These are phyloP conservation scores for Aromia moschata DNA, from an alignment of 2,888 invertebrate species.

Conservation along the genomic window DNA sequence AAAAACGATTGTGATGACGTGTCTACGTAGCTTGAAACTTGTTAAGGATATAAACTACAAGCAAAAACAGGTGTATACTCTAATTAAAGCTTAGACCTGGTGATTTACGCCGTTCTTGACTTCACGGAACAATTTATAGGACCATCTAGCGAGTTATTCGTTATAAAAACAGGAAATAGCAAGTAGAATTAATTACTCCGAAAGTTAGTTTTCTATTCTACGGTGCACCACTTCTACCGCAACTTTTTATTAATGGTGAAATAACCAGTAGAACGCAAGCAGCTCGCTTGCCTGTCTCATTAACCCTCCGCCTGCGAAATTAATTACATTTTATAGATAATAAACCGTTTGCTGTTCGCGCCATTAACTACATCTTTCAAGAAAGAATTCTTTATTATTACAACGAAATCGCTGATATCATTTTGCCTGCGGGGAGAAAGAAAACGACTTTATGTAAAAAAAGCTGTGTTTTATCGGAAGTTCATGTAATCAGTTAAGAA, in stretches of 20 bases:
- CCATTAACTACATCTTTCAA: slow-evolving; percentile 16
- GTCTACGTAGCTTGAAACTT: too few species aligned
- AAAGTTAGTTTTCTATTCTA: slow-evolving; percentile 1
- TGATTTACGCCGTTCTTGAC: background rate
- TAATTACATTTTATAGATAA: slow-evolving; percentile 24
- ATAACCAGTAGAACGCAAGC: slow-evolving; percentile 12
- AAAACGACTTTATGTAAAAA: too few species aligned
- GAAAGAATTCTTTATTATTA: slow-evolving; percentile 6
- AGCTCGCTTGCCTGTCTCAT: slow-evolving; percentile 15
- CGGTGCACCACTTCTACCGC: slow-evolving; percentile 8
- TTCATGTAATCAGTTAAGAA: too few species aligned
- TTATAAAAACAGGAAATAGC: slow-evolving; percentile 13
- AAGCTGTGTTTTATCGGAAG: too few species aligned
- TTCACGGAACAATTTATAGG: slow-evolving; percentile 1
- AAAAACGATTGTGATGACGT: too few species aligned
- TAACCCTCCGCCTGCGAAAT: slow-evolving; percentile 16
- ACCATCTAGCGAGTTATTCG: slow-evolving; percentile 6
- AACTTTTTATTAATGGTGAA: slow-evolving; percentile 15
- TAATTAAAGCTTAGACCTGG: background rate
- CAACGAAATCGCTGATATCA: background rate
- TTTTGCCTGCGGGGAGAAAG: background rate
- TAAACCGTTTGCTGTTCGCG: slow-evolving; percentile 17
- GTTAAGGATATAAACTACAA: too few species aligned
- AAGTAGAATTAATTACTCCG: slow-evolving; percentile 21
- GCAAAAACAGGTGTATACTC: background rate